Evolutionary conservation across 2,797 vertebrate species (phyloP).

Genomic region (Gymnoscopelus microlampas): DNA sequence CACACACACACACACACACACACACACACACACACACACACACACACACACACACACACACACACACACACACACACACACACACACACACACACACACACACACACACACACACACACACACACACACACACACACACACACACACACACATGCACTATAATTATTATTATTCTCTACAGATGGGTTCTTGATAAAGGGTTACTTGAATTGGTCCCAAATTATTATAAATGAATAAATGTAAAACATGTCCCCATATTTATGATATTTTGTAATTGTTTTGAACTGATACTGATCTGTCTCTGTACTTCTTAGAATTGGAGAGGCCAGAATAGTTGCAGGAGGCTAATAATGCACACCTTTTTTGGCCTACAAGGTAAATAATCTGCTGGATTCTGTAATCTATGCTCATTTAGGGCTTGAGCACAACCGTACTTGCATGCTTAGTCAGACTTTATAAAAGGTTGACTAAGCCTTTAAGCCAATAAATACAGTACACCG

Average conservation of each 20-base stretch:
- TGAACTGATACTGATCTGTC: not conserved
- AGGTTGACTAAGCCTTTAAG: conserved; percentile 74
- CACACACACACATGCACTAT: conserved; percentile 1
- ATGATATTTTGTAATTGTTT: not conserved
- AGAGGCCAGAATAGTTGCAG: not conserved
- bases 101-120: not conserved
- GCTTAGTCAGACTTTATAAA: conserved; percentile 54
- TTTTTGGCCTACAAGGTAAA: conserved; percentile 42
- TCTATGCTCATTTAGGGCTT: conserved; percentile 14
- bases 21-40: not conserved
- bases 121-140: not conserved
- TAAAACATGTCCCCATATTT: not conserved
- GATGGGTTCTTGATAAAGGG: too few species aligned
- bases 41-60: conserved; percentile 1
- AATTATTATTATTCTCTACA: not conserved
- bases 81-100: not conserved
- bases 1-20: not conserved
- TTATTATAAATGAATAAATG: not conserved
- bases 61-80: not conserved
- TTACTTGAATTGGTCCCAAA: not conserved
- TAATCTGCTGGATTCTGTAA: conserved; percentile 41
- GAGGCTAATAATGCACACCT: conserved; percentile 14
- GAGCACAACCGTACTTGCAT: conserved; percentile 48
- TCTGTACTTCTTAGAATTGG: not conserved
- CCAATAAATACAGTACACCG: conserved; percentile 68